Conservation (phyloP, 2,888 invertebrate genomes). For the Prionchulus punctatus region DNA sequence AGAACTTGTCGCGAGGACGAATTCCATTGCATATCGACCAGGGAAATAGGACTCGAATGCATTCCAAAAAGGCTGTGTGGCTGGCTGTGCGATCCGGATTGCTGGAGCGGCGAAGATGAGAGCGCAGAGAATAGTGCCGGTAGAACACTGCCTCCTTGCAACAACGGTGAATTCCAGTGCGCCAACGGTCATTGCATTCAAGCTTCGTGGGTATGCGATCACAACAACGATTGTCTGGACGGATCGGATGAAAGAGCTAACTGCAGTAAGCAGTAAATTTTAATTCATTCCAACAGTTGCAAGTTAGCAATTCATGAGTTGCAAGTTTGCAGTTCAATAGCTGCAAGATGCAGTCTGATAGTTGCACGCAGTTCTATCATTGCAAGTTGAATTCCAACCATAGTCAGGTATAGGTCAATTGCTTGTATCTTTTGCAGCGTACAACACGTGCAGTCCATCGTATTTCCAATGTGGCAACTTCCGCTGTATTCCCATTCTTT, state of each 20-base stretch:
- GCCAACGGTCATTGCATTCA: slow-evolving; percentile 74
- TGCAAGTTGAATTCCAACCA: too few relatives aligned
- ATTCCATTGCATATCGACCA: slow-evolving; percentile 37
- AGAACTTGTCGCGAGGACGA: slow-evolving; percentile 59
- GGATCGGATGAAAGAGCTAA: slow-evolving; percentile 64
- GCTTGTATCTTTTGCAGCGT: too few relatives aligned
- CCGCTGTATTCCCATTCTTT: slow-evolving; percentile 68
- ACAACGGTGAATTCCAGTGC: slow-evolving; percentile 33
- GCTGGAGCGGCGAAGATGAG: slow-evolving; percentile 49
- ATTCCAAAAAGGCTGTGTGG: slow-evolving; percentile 71
- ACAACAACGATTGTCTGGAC: slow-evolving; percentile 91
- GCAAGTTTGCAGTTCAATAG: too few relatives aligned
- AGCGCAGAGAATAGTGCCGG: slow-evolving; percentile 52
- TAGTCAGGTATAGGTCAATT: too few relatives aligned
- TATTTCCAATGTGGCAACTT: slow-evolving; percentile 72
- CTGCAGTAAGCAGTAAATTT: slow-evolving; percentile 24
- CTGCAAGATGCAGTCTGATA: too few relatives aligned
- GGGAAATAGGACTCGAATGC: slow-evolving; percentile 53
- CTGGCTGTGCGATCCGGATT: slow-evolving; percentile 92
- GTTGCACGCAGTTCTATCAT: too few relatives aligned
- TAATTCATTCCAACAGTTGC: too few relatives aligned
- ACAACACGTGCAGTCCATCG: slow-evolving; percentile 41
- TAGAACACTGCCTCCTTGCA: slow-evolving; percentile 45
- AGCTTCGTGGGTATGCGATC: slow-evolving; percentile 81
- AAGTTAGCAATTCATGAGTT: too few relatives aligned